Base-by-base conservation (phyloP, 1,140 invertebrate genomes). In the Cheumatopsyche charites region DNA sequence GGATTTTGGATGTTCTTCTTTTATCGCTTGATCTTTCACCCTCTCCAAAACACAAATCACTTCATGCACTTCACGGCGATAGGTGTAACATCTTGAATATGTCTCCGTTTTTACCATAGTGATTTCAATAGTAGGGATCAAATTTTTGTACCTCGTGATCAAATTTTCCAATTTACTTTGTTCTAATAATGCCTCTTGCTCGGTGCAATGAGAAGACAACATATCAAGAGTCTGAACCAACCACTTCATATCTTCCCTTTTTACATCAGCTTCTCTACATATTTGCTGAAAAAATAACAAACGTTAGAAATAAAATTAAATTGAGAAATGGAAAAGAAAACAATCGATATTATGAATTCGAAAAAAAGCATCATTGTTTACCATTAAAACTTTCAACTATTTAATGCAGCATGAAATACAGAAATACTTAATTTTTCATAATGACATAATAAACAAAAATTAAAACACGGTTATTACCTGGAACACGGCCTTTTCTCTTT, bases 231-330 rank as follows among this genome's bases (percentile, higher is more conserved):
- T 94, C 82, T 96, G 92, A 0, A 96, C 93, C 47, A 98, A 83
- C 94, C 94, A 96, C 78, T 96, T 96, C 90, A 97, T 95, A 75
- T 96, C 93, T 82, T 97, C 94, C 58, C 92, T 87, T 80, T 94
- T 93, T 52, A 87, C 88, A 79, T 96, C 94, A 70, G 96, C 94
- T 84, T 97, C 93, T 55, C 90, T 88, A 79, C 94, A 96, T 73
- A 96, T 92, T 80, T 88, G 90, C 93, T 95, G 79, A 17, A 80
- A 79, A 75, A 70, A 47, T 7, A 19, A 47, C 7, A 43, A 45
- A 45, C 12, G 19, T 47, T 47, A 21, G 29, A 36, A 36, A 36
- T 36, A 36, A 36, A 17, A 25, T 67, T 58, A 66, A 49, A 45
- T 70, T 70, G 6, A 47, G 58, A 70, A 62, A 62, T 21, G 61